A percentile compares a stretch with the other conserved stretches of the same genome.
Evolutionary conservation across 2,888 invertebrate genomes (phyloP).

Genomic region (Pristionchus exspectatus): DNA sequence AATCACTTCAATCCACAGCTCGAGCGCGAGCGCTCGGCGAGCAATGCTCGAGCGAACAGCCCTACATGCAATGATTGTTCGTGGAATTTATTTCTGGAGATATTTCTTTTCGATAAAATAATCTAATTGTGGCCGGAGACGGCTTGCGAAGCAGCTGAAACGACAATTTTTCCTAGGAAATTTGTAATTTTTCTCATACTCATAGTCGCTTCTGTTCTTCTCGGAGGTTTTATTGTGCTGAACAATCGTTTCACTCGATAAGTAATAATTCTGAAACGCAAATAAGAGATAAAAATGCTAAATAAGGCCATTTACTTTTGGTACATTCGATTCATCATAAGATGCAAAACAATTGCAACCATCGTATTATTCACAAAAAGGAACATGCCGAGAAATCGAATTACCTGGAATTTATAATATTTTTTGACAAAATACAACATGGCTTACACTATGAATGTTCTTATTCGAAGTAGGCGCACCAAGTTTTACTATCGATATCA

Average conservation of each 20-base stretch:
- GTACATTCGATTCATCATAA: slow-evolving; percentile 9
- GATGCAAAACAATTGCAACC: background rate
- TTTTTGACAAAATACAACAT: background rate
- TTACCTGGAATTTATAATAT: background rate
- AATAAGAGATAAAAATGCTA: background rate
- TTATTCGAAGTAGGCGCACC: background rate
- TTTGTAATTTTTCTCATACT: background rate
- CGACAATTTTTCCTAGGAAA: background rate
- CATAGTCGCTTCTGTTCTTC: background rate
- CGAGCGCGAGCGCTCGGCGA: too few relatives aligned
- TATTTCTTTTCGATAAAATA: background rate
- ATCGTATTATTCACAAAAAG: background rate
- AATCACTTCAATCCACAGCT: too few relatives aligned
- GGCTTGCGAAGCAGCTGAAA: background rate
- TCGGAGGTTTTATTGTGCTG: background rate
- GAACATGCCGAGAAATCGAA: background rate
- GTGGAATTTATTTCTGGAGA: too few relatives aligned
- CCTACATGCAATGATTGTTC: too few relatives aligned
- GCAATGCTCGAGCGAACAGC: too few relatives aligned
- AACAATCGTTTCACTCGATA: background rate
- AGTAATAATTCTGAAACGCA: background rate
- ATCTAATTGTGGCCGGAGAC: background rate
- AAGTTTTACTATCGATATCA: background rate
- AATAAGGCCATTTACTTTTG: background rate
- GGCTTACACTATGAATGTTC: background rate